These are phyloP conservation scores for Phortica variegata DNA, from an alignment of 1,140 invertebrate genomes.

Conservation along the genomic window DNA sequence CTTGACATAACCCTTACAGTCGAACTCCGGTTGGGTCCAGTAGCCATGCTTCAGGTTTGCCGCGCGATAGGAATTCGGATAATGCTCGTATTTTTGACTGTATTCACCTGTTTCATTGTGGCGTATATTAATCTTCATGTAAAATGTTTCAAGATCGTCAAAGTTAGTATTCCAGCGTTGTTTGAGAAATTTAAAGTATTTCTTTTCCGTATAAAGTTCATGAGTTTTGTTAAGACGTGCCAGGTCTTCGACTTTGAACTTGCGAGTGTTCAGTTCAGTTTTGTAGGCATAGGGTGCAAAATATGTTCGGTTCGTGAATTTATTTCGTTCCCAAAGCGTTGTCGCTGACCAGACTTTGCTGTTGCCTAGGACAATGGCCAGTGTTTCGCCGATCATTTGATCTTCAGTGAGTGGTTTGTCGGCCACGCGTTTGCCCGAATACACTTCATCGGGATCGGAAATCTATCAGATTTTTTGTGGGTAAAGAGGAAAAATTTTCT, in stretches of 20 bases:
- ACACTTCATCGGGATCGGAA: conserved; percentile 91
- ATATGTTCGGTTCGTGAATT: conserved; percentile 87
- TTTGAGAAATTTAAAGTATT: conserved; percentile 86
- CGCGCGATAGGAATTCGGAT: conserved; percentile 85
- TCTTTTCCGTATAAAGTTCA: conserved; percentile 81
- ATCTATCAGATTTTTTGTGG: no score
- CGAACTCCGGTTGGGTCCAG: conserved; percentile 92
- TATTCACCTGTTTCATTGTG: conserved; percentile 84
- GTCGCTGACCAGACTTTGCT: conserved; percentile 89
- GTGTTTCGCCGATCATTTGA: conserved; percentile 91
- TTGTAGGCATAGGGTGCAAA: conserved; percentile 96
- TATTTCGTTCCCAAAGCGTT: conserved; percentile 93
- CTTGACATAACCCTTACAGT: conserved; percentile 88
- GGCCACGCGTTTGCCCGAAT: conserved; percentile 85
- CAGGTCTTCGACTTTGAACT: conserved; percentile 86
- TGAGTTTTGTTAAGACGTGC: conserved; percentile 76
- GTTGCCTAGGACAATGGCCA: conserved; percentile 88
- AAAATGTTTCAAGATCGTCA: conserved; percentile 87
- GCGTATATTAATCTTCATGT: conserved; percentile 88
- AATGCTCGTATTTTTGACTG: conserved; percentile 83
- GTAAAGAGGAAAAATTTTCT: no score
- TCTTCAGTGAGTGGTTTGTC: conserved; percentile 88
- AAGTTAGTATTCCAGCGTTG: conserved; percentile 93
- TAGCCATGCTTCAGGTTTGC: conserved; percentile 85
- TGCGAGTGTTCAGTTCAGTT: conserved; percentile 75